Conservation (phyloP, 2,113 vertebrate species). For the Tapirus terrestris region DNA sequence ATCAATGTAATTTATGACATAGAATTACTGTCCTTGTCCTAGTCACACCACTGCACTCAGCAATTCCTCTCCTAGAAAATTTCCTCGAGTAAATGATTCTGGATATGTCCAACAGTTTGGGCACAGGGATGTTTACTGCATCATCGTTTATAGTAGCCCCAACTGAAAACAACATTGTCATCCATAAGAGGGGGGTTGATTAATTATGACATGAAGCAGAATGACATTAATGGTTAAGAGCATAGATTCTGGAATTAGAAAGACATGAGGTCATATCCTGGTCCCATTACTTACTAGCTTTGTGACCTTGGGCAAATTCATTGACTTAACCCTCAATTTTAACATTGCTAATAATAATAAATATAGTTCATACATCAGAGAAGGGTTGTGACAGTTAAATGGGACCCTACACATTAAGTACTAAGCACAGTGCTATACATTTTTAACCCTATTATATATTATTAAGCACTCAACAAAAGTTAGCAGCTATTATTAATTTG, state of each 20-base stretch:
- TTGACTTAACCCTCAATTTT: conserved; percentile 33
- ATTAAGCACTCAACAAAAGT: not conserved
- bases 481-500: not conserved
- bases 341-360: conserved; percentile 37
- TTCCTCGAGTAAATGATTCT: not conserved
- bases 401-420: not conserved
- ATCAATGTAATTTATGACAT: not conserved
- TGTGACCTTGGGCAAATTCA: conserved; percentile 7
- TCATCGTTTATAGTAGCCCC: not conserved
- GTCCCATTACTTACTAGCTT: conserved; percentile 1
- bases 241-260: conserved; percentile 19
- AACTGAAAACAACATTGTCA: not conserved
- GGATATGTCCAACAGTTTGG: not conserved
- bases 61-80: conserved; percentile 42
- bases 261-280: not conserved
- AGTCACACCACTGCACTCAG: not conserved
- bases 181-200: not conserved
- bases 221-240: not conserved
- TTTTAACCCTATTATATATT: not conserved
- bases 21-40: not conserved
- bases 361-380: not conserved
- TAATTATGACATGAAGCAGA: not conserved
- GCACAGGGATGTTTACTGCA: not conserved
- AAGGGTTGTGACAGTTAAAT: not conserved
- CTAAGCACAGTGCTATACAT: not conserved